Conservation (phyloP, 1,140 invertebrate genomes). For the Hylaeus volcanicus region DNA sequence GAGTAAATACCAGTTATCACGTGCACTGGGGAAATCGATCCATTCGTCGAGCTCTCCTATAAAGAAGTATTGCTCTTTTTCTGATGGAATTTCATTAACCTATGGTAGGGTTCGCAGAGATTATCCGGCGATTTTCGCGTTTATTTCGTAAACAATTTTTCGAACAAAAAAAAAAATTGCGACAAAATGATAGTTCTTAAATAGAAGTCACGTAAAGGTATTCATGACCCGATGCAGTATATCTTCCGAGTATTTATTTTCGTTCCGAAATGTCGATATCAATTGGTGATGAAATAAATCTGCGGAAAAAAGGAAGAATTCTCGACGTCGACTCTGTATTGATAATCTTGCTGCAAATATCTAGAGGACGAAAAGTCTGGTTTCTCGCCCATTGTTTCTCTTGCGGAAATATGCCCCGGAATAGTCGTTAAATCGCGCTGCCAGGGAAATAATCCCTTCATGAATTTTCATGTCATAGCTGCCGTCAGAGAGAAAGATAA, state of each 20-base stretch:
- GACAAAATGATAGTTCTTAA: too few relatives aligned
- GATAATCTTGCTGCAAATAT: slow-evolving; percentile 16
- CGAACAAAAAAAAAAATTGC: too few relatives aligned
- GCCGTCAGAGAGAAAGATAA: slow-evolving; percentile 8
- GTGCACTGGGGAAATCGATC: too few relatives aligned
- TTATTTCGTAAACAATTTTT: too few relatives aligned
- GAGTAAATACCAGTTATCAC: too few relatives aligned
- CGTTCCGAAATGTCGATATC: neutral
- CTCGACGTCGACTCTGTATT: neutral
- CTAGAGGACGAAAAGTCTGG: neutral
- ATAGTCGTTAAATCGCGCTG: slow-evolving; percentile 20
- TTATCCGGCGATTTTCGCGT: too few relatives aligned
- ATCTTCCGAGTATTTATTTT: neutral
- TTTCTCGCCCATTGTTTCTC: slow-evolving; percentile 5
- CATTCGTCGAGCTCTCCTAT: too few relatives aligned
- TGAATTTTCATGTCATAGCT: slow-evolving; percentile 40
- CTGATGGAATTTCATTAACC: too few relatives aligned
- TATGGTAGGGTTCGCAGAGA: too few relatives aligned
- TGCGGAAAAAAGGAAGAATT: neutral
- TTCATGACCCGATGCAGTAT: neutral
- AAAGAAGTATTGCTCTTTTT: too few relatives aligned
- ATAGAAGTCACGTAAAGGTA: too few relatives aligned
- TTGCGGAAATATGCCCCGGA: slow-evolving; percentile 18
- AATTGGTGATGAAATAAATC: neutral
- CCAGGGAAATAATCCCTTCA: slow-evolving; percentile 29